Evolutionary conservation across 2,888 invertebrate genomes (phyloP).

Genomic region (Monopis laevigella): DNA sequence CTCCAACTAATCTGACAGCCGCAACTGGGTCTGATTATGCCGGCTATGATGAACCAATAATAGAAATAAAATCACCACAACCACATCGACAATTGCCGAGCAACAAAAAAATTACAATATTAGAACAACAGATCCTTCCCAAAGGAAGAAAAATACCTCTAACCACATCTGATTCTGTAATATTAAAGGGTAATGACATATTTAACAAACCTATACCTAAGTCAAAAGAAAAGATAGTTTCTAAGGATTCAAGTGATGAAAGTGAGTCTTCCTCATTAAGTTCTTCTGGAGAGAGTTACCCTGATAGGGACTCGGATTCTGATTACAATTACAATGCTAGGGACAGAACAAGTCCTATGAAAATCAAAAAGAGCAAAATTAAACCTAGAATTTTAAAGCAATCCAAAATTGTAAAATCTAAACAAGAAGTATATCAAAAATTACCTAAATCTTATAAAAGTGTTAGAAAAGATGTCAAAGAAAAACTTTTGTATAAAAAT

Average conservation of each 20-base stretch:
- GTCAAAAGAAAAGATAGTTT: slow-evolving; percentile 35
- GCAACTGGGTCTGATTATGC: slow-evolving; percentile 38
- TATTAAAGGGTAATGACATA: slow-evolving; percentile 50
- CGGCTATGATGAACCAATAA: slow-evolving; percentile 49
- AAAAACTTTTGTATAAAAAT: slow-evolving; percentile 39
- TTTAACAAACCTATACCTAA: slow-evolving; percentile 37
- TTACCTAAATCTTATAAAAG: slow-evolving; percentile 34
- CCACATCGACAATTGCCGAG: slow-evolving; percentile 50
- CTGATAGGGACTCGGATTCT: slow-evolving; percentile 71
- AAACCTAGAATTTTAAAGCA: slow-evolving; percentile 52
- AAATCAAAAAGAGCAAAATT: slow-evolving; percentile 31
- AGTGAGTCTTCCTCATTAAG: slow-evolving; percentile 51
- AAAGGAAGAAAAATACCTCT: slow-evolving; percentile 56
- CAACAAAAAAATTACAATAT: slow-evolving; percentile 57
- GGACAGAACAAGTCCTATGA: slow-evolving; percentile 14
- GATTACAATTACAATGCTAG: slow-evolving; percentile 63
- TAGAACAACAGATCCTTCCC: slow-evolving; percentile 59
- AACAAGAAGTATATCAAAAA: slow-evolving; percentile 13
- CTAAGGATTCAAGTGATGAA: slow-evolving; percentile 41
- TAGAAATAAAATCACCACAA: slow-evolving; percentile 52
- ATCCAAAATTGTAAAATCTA: no score
- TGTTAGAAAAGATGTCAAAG: slow-evolving; percentile 43
- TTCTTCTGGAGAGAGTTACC: slow-evolving; percentile 62
- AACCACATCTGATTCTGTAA: slow-evolving; percentile 38
- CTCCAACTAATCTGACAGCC: slow-evolving; percentile 68